A percentile compares a stretch with the other conserved stretches of the same genome.
These are phyloP conservation scores for Origma solitaria DNA, from an alignment of 2,113 vertebrate genomes.

Conservation along the genomic window DNA sequence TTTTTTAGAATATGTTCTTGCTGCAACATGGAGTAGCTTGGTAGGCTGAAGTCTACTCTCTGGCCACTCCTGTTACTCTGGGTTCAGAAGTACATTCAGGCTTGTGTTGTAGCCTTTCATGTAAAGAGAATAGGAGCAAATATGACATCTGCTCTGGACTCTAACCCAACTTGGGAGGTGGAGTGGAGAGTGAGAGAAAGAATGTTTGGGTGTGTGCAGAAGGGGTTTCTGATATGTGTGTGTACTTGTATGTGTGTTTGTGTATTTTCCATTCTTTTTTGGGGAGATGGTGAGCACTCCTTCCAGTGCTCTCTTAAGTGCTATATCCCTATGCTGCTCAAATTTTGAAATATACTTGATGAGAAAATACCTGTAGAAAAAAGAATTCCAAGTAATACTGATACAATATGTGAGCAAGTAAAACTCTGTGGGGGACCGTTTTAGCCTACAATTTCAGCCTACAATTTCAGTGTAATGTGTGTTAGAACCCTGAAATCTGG, in stretches of 20 bases:
- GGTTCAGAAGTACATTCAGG: neutral
- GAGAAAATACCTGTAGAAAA: neutral
- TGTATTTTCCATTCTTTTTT: neutral
- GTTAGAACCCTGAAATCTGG: neutral
- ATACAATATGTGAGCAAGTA: neutral
- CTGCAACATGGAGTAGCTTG: fast-evolving
- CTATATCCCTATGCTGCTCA: neutral
- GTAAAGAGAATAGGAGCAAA: neutral
- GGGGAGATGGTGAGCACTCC: neutral
- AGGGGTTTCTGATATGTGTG: neutral
- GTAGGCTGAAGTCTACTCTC: neutral
- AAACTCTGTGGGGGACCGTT: neutral
- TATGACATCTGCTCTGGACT: neutral
- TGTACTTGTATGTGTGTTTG: neutral
- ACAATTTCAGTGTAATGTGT: neutral
- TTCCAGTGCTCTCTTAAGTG: neutral
- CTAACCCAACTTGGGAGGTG: neutral
- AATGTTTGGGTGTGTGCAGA: neutral
- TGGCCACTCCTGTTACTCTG: neutral
- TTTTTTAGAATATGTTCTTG: neutral
- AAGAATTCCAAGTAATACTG: neutral
- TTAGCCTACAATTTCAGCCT: neutral
- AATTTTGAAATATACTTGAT: neutral
- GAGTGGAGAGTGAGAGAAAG: no score
- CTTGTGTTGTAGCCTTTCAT: neutral